Base-by-base conservation (phyloP, 2,113 vertebrate species). In the Neodon shergylaensis region DNA sequence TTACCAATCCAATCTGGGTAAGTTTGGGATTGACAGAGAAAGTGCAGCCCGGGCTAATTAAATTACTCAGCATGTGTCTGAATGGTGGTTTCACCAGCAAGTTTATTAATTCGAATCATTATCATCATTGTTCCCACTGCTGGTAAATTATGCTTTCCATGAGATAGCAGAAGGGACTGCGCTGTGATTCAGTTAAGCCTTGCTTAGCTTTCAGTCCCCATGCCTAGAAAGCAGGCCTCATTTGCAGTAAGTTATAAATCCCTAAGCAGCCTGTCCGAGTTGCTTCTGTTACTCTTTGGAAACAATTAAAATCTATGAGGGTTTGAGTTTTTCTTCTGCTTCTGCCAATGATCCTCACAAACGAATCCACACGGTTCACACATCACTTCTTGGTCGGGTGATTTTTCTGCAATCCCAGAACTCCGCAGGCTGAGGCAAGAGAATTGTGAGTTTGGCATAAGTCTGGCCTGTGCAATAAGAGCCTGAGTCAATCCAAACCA, bases 1-100 rank as follows among this genome's bases (percentile, higher is more conserved):
- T 98, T 98, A 98, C 98, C 98, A 98, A 98, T 98, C 98, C 98
- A 97, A 98, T 98, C 97, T 98, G 97, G 97, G 97, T 98, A 98
- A 98, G 94, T 94, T 98, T 97, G 96, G 97, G 98, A 98, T 97
- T 98, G 98, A 98, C 98, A 98, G 98, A 99, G 98, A 98, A 99
- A 98, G 98, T 98, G 98, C 98, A 98, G 98, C 96, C 58, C 5
- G 96, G 88, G 93, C 97, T 98, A 98, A 99, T 98, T 98, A 98
- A 98, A 98, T 99, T 98, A 98, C 93, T 95, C 97, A 97, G 98
- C 93, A 94, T 98, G 98, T 97, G 98, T 98, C 98, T 98, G 98
- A 98, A 97, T 96, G 98, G 98, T 97, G 98, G 98, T 98, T 98
- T 98, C 94, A 90, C 96, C 97, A 98, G 92, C 84, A 74, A 90